These are phyloP conservation scores for Norana najaformis DNA, from an alignment of 2,888 invertebrate genomes.

Conservation along the genomic window DNA sequence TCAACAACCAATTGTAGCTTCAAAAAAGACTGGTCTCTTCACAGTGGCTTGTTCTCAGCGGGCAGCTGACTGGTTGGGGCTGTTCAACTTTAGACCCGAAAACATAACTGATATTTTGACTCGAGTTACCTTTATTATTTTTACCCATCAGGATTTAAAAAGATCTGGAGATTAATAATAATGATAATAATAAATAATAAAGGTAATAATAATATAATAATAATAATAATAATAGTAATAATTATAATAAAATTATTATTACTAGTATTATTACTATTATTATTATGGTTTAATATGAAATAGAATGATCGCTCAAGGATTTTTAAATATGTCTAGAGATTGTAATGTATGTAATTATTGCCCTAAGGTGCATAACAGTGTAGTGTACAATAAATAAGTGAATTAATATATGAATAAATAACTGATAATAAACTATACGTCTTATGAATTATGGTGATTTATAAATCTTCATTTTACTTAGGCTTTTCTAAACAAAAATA, in stretches of 20 bases:
- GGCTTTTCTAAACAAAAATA: too few relatives aligned
- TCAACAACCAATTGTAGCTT: not conserved
- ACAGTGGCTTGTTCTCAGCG: not conserved
- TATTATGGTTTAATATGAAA: not conserved
- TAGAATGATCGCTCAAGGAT: not conserved
- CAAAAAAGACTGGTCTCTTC: not conserved
- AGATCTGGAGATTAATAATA: not conserved
- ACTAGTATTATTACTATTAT: too few relatives aligned
- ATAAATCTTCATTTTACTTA: too few relatives aligned
- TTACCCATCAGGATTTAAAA: not conserved
- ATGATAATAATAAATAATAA: too few relatives aligned
- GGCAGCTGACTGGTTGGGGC: not conserved
- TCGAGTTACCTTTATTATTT: not conserved
- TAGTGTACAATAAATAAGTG: not conserved
- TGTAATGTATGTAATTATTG: not conserved
- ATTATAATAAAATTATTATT: too few relatives aligned
- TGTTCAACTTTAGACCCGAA: not conserved
- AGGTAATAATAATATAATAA: too few relatives aligned
- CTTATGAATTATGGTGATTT: too few relatives aligned
- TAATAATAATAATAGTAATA: too few relatives aligned
- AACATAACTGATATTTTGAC: not conserved
- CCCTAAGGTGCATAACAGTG: too few relatives aligned
- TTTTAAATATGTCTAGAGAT: not conserved
- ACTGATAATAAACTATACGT: too few relatives aligned
- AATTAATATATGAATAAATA: not conserved